Evolutionary conservation across 2,888 invertebrate genomes (phyloP), one percentile per base, ranked within the genome.

Genomic region (Agrypnus murinus): DNA sequence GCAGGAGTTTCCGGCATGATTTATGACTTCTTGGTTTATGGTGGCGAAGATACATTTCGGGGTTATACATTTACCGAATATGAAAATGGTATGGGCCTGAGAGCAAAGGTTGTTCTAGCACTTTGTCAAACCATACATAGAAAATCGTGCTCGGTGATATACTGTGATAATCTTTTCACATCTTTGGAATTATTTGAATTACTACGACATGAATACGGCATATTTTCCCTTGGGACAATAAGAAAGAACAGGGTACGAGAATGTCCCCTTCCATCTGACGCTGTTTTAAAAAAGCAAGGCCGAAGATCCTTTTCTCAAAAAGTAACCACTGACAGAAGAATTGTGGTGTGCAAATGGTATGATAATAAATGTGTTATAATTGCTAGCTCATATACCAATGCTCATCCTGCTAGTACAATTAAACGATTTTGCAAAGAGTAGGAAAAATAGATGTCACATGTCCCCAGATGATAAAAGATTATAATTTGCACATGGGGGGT

Each of bases 11-110:
- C 69, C 32, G 73, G 74, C 36, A 65, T 75, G 43, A 69, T 74
- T 19, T 74, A 74, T 58, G 74, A 74, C 63, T 75, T 73, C 36
- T 43, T 74, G 25, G 40, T 65, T 55, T 74, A 75, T 64, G 74
- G 70, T 31, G 73, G 73, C 38, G 58, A 66, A 55, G 38, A 69
- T 32, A 74, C 73, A 50, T 75, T 75, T 57, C 43, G 64, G 8
- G 12, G 58, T 2, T 58, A 58, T 14, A 38, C 0, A 0, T 59
- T 59, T 59, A 19, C 17, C 6, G 17, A 48, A 25, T 7, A 15
- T 14, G 48, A 48, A 48, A 19, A 48, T 14, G 2, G n/a, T 14
- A 19, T 48, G 3, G 48, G 48, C 1, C 7, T 48, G 3, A 19
- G 48, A 14, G 2, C 4, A 31, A 5, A 48, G n/a, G 15, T 15